Evolutionary conservation across 2,113 vertebrate genomes (phyloP).

Genomic region (Gracilinanus agilis): DNA sequence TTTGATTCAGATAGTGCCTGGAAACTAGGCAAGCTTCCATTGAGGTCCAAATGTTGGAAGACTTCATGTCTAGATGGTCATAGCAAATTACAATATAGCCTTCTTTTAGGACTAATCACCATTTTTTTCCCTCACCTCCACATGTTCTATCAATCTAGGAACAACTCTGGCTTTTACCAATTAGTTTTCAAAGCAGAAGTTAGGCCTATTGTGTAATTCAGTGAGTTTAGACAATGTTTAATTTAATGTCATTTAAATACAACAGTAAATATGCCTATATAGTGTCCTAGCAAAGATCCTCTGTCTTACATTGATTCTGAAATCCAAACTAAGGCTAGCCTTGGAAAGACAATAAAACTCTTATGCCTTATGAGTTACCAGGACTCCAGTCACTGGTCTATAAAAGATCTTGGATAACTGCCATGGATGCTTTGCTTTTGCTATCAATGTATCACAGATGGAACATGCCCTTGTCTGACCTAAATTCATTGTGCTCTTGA

Average conservation of each 20-base stretch:
- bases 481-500: neutral
- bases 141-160: slow-evolving; percentile 9
- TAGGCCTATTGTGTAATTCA: neutral
- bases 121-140: neutral
- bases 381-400: slow-evolving; percentile 26
- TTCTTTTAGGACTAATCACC: slow-evolving; percentile 9
- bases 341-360: slow-evolving; percentile 12
- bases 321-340: slow-evolving; percentile 18
- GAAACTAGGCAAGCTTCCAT: neutral
- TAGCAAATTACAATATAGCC: neutral
- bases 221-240: neutral
- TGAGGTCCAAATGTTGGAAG: neutral
- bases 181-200: neutral
- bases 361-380: slow-evolving; percentile 42
- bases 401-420: slow-evolving; percentile 38
- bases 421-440: slow-evolving; percentile 50
- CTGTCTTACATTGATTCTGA: neutral
- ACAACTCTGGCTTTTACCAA: neutral
- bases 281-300: neutral
- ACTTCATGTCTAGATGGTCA: neutral
- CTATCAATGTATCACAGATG: slow-evolving; percentile 30
- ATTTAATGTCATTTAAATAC: neutral
- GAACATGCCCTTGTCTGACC: slow-evolving; percentile 34
- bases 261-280: neutral
- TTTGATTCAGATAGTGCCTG: neutral